Evolutionary conservation across 2,797 vertebrate genomes (phyloP).

Genomic region (Sebastes melanostomus): DNA sequence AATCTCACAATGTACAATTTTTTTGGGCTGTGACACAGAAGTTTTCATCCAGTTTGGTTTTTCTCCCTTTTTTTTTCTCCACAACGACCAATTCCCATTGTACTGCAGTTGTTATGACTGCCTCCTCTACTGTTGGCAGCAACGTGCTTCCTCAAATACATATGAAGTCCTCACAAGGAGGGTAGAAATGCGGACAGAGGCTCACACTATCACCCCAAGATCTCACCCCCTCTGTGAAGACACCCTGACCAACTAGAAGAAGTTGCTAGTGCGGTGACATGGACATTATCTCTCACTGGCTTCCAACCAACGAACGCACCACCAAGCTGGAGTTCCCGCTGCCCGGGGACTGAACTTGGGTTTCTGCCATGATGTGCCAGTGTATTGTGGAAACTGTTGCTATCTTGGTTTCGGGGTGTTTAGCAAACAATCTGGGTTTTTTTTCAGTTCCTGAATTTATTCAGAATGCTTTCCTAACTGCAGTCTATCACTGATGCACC

Average conservation of each 20-base stretch:
- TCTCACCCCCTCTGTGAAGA: background rate
- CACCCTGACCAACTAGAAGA: background rate
- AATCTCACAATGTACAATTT: background rate
- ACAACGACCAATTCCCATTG: background rate
- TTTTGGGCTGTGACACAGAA: background rate
- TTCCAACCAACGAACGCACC: background rate
- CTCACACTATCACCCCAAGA: background rate
- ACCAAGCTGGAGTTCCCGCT: background rate
- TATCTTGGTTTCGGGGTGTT: background rate
- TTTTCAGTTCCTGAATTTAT: background rate
- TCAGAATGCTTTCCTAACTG: background rate
- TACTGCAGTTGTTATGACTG: background rate
- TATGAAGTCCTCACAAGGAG: background rate
- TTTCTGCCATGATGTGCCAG: background rate
- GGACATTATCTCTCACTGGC: background rate
- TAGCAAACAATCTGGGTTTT: background rate
- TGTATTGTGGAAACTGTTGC: background rate
- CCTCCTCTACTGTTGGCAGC: background rate
- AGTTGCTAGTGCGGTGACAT: background rate
- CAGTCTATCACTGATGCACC: background rate
- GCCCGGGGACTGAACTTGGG: background rate
- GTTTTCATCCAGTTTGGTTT: background rate
- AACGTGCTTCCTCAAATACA: background rate
- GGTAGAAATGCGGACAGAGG: background rate
- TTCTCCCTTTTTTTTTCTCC: background rate